Evolutionary conservation across 2,888 invertebrate species (phyloP).

Genomic region (Lasioglossum morio): DNA sequence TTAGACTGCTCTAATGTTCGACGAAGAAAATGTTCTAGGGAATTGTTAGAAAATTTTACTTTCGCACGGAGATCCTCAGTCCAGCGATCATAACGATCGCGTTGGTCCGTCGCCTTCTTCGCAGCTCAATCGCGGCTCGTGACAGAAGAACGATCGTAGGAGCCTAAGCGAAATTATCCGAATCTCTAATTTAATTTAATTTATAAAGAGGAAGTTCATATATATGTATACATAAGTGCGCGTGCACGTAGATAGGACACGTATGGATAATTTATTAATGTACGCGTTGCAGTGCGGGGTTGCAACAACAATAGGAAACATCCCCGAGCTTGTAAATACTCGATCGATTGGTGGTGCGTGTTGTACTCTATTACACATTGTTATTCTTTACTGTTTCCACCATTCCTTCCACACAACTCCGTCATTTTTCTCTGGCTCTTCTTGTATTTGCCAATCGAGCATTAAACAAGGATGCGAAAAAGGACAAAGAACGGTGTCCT

Average conservation of each 20-base stretch:
- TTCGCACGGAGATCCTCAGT: background rate
- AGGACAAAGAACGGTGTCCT: slow-evolving; percentile 21
- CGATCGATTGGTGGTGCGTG: slow-evolving; percentile 58
- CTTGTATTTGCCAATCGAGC: slow-evolving; percentile 40
- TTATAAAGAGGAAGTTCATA: slow-evolving; percentile 58
- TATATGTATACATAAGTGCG: slow-evolving; percentile 39
- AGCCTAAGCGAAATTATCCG: slow-evolving; percentile 7
- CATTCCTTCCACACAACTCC: background rate
- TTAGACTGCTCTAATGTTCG: too few species aligned
- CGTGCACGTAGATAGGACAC: slow-evolving; percentile 23
- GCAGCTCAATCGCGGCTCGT: background rate
- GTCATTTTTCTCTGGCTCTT: background rate
- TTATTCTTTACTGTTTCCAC: slow-evolving; percentile 26
- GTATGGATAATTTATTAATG: slow-evolving; percentile 64
- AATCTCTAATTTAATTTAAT: slow-evolving; percentile 65
- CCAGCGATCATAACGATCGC: background rate
- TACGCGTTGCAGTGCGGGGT: slow-evolving; percentile 39
- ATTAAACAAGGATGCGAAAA: slow-evolving; percentile 49
- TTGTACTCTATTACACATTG: slow-evolving; percentile 35
- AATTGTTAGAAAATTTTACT: background rate
- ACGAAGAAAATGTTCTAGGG: background rate
- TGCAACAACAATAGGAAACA: slow-evolving; percentile 29
- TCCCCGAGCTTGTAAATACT: slow-evolving; percentile 64
- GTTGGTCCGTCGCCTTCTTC: background rate
- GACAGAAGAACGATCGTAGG: background rate